Percentiles rank a stretch among this genome's conserved stretches.
phyloP scores from a whole-genome alignment of 2,888 invertebrate species.

The Dicyrtoma fusca region DNA sequence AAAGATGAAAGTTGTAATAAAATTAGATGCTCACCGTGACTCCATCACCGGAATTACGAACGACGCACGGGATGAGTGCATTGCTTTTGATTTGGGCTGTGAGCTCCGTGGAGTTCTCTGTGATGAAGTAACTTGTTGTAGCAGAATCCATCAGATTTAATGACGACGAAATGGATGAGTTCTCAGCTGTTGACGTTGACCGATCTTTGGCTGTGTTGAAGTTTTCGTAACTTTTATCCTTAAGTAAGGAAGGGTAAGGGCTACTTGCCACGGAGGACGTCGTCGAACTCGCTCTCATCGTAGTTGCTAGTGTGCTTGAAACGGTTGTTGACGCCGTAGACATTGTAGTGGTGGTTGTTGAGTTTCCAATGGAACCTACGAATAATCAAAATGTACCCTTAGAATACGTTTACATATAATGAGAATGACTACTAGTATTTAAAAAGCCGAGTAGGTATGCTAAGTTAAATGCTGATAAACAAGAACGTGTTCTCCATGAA shows the following conservation, averaged over 20 bases:
- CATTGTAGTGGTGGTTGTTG: not conserved
- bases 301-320: not conserved
- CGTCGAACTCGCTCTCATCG: not conserved
- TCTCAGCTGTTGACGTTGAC: conserved; percentile 35
- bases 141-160: conserved; percentile 44
- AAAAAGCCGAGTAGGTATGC: not conserved
- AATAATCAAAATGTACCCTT: not conserved
- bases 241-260: conserved; percentile 21
- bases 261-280: conserved; percentile 11
- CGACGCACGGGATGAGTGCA: conserved; percentile 79
- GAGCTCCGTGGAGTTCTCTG: conserved; percentile 78
- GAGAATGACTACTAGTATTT: not conserved
- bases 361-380: conserved; percentile 37
- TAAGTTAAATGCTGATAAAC: too few species aligned
- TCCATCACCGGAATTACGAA: conserved; percentile 83
- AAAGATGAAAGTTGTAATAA: conserved; percentile 5
- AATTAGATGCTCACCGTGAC: conserved; percentile 67
- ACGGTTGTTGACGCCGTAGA: not conserved
- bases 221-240: conserved; percentile 31
- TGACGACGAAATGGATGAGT: conserved; percentile 41
- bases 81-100: conserved; percentile 84
- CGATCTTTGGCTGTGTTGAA: conserved; percentile 31
- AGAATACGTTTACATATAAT: not conserved
- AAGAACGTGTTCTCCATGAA: too few species aligned
- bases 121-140: conserved; percentile 66